Evolutionary conservation across 1,140 invertebrate genomes (phyloP).

Genomic region (Zaprionus capensis): DNA sequence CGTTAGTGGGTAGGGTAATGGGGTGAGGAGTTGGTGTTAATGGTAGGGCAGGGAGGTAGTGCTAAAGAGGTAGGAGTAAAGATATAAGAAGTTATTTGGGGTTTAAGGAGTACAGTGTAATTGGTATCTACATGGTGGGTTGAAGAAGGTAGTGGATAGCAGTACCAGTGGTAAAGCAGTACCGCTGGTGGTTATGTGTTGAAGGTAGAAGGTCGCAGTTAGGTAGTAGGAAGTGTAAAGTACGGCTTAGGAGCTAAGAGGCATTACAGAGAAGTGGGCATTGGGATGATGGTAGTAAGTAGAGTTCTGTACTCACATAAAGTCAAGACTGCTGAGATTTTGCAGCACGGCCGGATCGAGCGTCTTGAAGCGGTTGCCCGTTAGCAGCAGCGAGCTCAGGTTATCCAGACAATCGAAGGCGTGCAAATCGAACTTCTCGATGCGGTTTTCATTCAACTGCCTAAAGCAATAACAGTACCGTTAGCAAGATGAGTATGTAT

Average conservation of each 20-base stretch:
- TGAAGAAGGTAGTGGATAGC: too few relatives aligned
- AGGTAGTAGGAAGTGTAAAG: not conserved
- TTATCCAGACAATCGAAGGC: constrained; percentile 77
- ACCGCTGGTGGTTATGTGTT: too few relatives aligned
- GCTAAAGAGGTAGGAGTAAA: not conserved
- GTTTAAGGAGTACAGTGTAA: too few relatives aligned
- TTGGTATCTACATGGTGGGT: too few relatives aligned
- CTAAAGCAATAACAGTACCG: constrained; percentile 33
- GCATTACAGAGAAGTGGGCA: not conserved
- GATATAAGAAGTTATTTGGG: not conserved
- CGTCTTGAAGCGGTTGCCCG: constrained; percentile 84
- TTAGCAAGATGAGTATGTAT: not conserved
- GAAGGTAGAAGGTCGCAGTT: too few relatives aligned
- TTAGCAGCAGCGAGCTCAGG: constrained; percentile 72
- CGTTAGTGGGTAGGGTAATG: not conserved
- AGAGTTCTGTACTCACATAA: constrained; percentile 84
- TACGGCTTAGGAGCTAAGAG: too few relatives aligned
- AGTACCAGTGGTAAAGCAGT: too few relatives aligned
- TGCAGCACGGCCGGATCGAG: constrained; percentile 84
- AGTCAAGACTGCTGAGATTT: constrained; percentile 83
- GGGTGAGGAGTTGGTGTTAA: not conserved
- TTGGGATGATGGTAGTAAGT: not conserved
- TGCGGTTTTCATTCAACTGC: constrained; percentile 72
- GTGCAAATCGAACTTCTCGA: constrained; percentile 82
- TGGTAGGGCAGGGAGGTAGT: not conserved